phyloP scores from a whole-genome alignment of 2,888 invertebrate genomes.

The Polyommatus iphigenia region DNA sequence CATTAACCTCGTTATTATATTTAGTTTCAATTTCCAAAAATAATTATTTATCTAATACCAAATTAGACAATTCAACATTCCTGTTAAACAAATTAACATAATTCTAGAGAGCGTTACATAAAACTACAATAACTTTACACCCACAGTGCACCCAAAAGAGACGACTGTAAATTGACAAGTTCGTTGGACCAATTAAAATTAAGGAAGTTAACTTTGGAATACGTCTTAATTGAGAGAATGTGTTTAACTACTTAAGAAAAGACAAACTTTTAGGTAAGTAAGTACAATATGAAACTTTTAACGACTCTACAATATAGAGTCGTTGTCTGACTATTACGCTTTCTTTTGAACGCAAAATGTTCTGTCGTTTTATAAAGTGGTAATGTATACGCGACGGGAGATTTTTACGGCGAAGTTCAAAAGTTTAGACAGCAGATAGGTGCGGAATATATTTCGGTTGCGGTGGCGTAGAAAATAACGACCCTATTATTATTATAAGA shows the following conservation, averaged over 20 bases:
- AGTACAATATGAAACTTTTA: background rate
- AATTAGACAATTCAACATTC: background rate
- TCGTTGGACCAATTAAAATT: conserved; percentile 22
- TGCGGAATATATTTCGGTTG: conserved; percentile 32
- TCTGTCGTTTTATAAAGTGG: background rate
- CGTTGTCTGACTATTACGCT: conserved; percentile 13
- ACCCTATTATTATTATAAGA: too few relatives aligned
- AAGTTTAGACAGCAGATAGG: conserved; percentile 51
- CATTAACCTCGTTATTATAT: conserved; percentile 6
- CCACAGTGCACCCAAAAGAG: conserved; percentile 5
- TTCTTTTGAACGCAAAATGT: background rate
- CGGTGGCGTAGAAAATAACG: background rate
- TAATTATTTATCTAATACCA: background rate
- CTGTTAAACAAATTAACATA: conserved; percentile 3
- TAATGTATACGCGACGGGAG: conserved; percentile 14
- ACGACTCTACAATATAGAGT: background rate
- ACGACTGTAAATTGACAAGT: background rate
- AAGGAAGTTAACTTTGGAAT: background rate
- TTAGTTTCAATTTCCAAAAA: background rate
- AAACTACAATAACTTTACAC: background rate
- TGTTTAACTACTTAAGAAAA: background rate
- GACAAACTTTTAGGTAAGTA: background rate
- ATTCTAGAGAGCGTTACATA: background rate
- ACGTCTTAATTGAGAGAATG: conserved; percentile 4
- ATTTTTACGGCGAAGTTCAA: conserved; percentile 27